phyloP scores from a whole-genome alignment of 1,140 invertebrate genomes.

The Stegodyphus mimosarum region DNA sequence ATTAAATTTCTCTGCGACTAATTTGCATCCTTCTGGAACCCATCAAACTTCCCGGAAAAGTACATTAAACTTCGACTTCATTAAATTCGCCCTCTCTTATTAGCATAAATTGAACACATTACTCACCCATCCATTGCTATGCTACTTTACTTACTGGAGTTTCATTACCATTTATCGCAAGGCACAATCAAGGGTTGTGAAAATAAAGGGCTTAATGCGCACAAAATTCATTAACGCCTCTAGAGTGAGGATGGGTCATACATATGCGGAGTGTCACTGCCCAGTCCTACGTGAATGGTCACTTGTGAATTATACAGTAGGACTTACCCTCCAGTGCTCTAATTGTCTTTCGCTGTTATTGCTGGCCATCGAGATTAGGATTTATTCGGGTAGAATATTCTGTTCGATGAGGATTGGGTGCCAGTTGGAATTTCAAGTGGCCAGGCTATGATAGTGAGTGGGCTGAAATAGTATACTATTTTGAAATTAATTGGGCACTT shows the following conservation, averaged over 20 bases:
- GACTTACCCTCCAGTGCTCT: background rate
- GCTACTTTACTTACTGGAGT: slow-evolving; percentile 17
- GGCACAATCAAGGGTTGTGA: slow-evolving; percentile 18
- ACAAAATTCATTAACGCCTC: slow-evolving; percentile 32
- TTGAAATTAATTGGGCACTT: no score
- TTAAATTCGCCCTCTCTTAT: slow-evolving; percentile 29
- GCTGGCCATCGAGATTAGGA: slow-evolving; percentile 4
- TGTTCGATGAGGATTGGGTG: no score
- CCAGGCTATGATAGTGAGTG: no score
- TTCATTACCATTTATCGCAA: slow-evolving; percentile 42
- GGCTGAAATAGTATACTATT: no score
- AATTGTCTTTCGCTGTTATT: slow-evolving; percentile 25
- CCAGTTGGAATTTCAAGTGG: no score
- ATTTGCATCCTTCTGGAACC: background rate
- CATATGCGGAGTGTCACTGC: background rate
- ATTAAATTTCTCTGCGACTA: background rate
- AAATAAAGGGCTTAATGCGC: slow-evolving; percentile 38
- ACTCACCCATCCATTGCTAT: background rate
- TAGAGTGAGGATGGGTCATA: background rate
- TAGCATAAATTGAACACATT: slow-evolving; percentile 35
- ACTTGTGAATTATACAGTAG: slow-evolving; percentile 30
- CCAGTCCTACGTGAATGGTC: slow-evolving; percentile 12
- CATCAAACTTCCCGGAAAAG: slow-evolving; percentile 10
- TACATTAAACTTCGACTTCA: slow-evolving; percentile 38
- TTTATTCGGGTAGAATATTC: slow-evolving; percentile 3